Evolutionary conservation across 2,888 invertebrate species (phyloP), one percentile per base, ranked within the genome.

Genomic region (Melikaiella ostensackeni): DNA sequence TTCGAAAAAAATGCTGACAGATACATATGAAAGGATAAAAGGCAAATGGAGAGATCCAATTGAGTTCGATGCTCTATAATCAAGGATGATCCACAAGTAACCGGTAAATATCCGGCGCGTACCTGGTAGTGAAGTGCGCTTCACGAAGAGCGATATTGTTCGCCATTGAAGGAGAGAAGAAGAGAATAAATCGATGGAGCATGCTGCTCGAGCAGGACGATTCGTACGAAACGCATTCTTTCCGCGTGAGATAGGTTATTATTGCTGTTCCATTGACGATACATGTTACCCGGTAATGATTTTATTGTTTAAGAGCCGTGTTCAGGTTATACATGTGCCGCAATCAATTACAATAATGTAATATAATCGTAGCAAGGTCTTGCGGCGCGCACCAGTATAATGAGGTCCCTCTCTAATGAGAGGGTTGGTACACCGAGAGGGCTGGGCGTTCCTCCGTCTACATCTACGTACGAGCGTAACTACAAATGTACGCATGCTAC

Each of bases 291-390:
- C 80, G 80, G 81, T 88, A 89, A 89, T 88, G 87, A 88, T 88
- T 88, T 89, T 88, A 89, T 90, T 88, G 88, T 88, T 88, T 86
- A 84, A 86, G 86, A 86, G 85, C 86, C 86, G 83, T 84, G 86
- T 85, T 79, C 57, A 80, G 85, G 87, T 84, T 85, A 78, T 80
- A 87, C 83, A 84, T 85, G 86, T 85, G 86, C 84, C 77, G 83
- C 86, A 85, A 88, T 89, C 88, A 88, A 88, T 89, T 89, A 88
- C 88, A 89, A 86, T 87, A 87, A 90, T 86, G 87, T 87, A 89
- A 89, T 88, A 85, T 89, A 89, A 89, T 88, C 86, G 86, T 83
- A 62, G 76, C 57, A 74, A 74, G 59, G 77, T 78, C 73, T 79
- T 74, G 64, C 57, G 77, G 76, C 75, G 75, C 76, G 70, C 57